Conservation (phyloP, 2,113 vertebrate genomes). For the Saimiri boliviensis region DNA sequence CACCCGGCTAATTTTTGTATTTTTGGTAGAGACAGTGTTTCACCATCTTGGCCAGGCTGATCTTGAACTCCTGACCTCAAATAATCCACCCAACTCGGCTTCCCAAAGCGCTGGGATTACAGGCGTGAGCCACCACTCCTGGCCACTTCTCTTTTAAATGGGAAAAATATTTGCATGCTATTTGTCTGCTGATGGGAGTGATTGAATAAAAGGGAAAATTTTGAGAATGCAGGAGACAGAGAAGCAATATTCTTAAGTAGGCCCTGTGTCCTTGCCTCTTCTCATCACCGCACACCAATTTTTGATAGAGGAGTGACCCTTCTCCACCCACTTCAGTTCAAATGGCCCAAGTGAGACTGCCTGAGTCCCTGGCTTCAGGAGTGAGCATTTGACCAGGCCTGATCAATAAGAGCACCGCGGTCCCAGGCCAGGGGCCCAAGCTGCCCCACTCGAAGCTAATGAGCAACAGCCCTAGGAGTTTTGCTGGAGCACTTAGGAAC, state of each 20-base stretch:
- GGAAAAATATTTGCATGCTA: not conserved
- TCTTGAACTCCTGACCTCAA: too few relatives aligned
- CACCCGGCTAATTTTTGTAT: too few relatives aligned
- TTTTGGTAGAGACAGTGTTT: too few relatives aligned
- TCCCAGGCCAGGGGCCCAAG: not conserved
- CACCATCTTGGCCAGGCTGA: too few relatives aligned
- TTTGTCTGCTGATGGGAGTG: not conserved
- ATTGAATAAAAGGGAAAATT: not conserved
- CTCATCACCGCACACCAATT: not conserved
- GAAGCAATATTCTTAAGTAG: not conserved
- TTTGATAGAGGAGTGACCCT: not conserved
- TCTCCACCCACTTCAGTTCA: too few relatives aligned
- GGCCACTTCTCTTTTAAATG: not conserved
- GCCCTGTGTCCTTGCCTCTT: not conserved
- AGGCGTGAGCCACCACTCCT: too few relatives aligned
- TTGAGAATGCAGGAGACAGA: not conserved
- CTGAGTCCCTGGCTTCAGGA: not conserved
- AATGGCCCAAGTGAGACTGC: accelerated
- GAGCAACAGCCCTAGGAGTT: not conserved
- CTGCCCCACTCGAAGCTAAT: not conserved
- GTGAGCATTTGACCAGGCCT: not conserved
- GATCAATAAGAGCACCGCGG: too few relatives aligned
- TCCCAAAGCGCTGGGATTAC: too few relatives aligned
- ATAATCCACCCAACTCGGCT: too few relatives aligned
- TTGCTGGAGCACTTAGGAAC: not conserved